Evolutionary conservation across 2,113 vertebrate species (phyloP).

Genomic region (Anthoscopus minutus): DNA sequence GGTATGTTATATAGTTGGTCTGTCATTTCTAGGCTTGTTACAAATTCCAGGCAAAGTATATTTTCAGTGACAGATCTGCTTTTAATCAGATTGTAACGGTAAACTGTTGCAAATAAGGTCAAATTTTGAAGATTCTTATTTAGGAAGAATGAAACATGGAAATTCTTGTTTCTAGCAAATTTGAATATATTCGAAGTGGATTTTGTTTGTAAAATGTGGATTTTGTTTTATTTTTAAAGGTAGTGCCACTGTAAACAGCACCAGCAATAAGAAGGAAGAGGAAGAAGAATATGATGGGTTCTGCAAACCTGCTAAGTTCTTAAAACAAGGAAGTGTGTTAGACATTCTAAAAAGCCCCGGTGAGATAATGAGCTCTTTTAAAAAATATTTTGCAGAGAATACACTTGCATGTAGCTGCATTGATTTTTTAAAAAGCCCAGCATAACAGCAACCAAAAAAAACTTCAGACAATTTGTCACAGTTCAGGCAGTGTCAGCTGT

Average conservation of each 20-base stretch:
- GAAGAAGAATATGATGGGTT: slow-evolving; percentile 78
- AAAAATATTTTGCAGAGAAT: not conserved
- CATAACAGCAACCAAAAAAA: not conserved
- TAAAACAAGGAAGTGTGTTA: slow-evolving; percentile 94
- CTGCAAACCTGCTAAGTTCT: slow-evolving; percentile 82
- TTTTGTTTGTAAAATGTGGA: not conserved
- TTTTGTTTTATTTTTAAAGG: slow-evolving; percentile 35
- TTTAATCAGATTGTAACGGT: not conserved
- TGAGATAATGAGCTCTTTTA: slow-evolving; percentile 59
- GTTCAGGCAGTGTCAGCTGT: not conserved
- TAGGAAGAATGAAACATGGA: not conserved
- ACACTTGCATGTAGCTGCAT: not conserved
- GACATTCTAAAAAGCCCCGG: slow-evolving; percentile 89
- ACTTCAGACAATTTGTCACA: not conserved
- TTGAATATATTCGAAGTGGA: not conserved
- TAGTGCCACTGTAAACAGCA: slow-evolving; percentile 46
- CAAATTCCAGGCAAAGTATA: not conserved
- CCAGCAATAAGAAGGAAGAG: slow-evolving; percentile 66
- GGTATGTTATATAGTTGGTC: not conserved
- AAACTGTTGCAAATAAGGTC: not conserved
- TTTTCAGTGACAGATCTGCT: not conserved
- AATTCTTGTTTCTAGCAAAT: not conserved
- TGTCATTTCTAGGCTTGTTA: not conserved
- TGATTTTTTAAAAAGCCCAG: not conserved
- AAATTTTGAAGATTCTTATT: not conserved